Evolutionary conservation across 1,140 invertebrate species (phyloP).

Genomic region (Spodoptera frugiperda): DNA sequence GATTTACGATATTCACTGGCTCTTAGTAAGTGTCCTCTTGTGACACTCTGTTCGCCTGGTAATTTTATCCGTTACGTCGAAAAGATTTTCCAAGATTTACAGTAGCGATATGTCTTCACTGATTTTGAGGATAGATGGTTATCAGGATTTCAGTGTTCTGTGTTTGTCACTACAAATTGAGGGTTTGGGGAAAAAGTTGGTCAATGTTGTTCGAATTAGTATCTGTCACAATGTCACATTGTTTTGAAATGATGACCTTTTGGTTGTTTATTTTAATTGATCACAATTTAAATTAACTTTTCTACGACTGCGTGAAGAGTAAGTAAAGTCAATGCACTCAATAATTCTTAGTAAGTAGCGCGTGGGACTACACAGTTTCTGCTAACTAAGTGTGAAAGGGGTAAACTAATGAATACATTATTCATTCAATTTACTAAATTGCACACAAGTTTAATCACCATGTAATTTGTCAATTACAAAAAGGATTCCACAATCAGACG

Average conservation of each 20-base stretch:
- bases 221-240: neutral
- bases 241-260: neutral
- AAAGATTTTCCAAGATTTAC: conserved; percentile 31
- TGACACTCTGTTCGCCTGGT: conserved; percentile 33
- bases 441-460: neutral
- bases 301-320: too few relatives aligned
- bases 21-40: conserved; percentile 40
- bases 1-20: conserved; percentile 39
- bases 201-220: neutral
- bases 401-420: too few relatives aligned
- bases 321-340: too few relatives aligned
- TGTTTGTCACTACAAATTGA: conserved; percentile 22
- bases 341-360: too few relatives aligned
- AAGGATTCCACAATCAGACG: neutral
- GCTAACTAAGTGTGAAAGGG: too few relatives aligned
- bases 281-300: too few relatives aligned
- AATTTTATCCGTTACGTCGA: conserved; percentile 30
- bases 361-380: too few relatives aligned
- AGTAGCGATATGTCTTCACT: conserved; percentile 24
- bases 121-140: conserved; percentile 16
- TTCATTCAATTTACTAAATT: neutral
- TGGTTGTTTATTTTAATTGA: too few relatives aligned
- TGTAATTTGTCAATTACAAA: conserved; percentile 34
- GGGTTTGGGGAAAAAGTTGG: neutral
- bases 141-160: conserved; percentile 9